A percentile compares a stretch with the other conserved stretches of the same genome.
These are phyloP conservation scores for Catostomus latipinnis DNA, from an alignment of 2,797 vertebrate genomes.

Conservation along the genomic window DNA sequence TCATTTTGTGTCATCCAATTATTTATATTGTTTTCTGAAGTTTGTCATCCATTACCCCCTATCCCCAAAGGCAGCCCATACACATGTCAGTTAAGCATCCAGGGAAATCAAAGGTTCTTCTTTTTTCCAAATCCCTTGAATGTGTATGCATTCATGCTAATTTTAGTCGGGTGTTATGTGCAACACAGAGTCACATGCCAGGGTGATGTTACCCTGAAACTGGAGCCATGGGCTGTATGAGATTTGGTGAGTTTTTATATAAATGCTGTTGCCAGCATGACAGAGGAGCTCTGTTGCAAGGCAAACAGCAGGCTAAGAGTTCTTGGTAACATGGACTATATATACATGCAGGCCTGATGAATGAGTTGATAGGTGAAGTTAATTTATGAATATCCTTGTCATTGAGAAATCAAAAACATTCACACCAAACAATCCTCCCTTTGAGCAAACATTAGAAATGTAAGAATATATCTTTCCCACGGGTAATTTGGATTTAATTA, in stretches of 20 bases:
- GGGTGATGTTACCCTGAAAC: slow-evolving; percentile 19
- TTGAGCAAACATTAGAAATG: slow-evolving; percentile 4
- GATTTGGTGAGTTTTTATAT: slow-evolving; percentile 53
- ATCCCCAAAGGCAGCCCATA: neutral
- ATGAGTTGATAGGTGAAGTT: slow-evolving; percentile 8
- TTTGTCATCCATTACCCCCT: neutral
- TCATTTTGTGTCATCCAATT: neutral
- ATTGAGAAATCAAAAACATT: slow-evolving; percentile 9
- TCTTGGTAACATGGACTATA: slow-evolving; percentile 29
- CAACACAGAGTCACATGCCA: slow-evolving; percentile 39
- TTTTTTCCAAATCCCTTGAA: slow-evolving; percentile 1
- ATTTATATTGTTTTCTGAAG: no score
- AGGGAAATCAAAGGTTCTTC: neutral
- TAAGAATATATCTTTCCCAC: slow-evolving; percentile 26
- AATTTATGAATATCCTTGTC: slow-evolving; percentile 11
- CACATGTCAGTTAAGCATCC: neutral
- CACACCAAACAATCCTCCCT: neutral
- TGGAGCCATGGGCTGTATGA: slow-evolving; percentile 28
- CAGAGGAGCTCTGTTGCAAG: slow-evolving; percentile 6
- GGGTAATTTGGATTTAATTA: slow-evolving; percentile 3
- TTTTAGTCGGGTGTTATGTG: slow-evolving; percentile 44
- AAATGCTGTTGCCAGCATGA: slow-evolving; percentile 54
- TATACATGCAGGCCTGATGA: slow-evolving; percentile 6
- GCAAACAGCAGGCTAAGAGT: slow-evolving; percentile 11
- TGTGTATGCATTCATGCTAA: slow-evolving; percentile 38